These are phyloP conservation scores for Augochlora pura DNA, from an alignment of 1,140 invertebrate genomes.

Conservation along the genomic window DNA sequence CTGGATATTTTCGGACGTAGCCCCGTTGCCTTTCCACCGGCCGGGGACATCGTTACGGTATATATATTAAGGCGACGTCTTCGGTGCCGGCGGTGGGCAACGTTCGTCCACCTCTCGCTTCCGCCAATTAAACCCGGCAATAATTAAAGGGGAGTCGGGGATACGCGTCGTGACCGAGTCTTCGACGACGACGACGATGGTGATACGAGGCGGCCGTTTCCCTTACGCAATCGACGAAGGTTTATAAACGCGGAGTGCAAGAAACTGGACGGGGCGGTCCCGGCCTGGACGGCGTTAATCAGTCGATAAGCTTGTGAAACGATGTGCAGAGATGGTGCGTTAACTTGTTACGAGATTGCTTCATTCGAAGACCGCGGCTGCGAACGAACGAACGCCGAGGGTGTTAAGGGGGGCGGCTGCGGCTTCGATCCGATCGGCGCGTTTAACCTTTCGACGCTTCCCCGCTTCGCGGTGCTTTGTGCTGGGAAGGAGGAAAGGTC, in stretches of 20 bases:
- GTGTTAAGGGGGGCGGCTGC: neutral
- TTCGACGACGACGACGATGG: neutral
- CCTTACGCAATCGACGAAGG: constrained; percentile 1
- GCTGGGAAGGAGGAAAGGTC: no score
- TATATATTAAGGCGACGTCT: constrained; percentile 21
- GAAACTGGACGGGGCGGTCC: neutral
- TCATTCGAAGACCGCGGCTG: neutral
- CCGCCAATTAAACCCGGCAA: constrained; percentile 26
- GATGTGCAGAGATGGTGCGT: neutral
- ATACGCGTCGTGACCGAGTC: neutral
- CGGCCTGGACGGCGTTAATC: neutral
- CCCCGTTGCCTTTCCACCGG: no score
- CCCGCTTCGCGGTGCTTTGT: no score
- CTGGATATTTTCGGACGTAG: neutral
- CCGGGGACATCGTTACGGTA: constrained; percentile 7
- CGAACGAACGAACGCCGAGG: neutral
- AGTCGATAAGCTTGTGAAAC: constrained; percentile 2
- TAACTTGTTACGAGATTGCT: constrained; percentile 1
- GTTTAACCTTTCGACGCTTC: no score
- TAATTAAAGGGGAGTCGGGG: constrained; percentile 2
- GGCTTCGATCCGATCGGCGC: neutral
- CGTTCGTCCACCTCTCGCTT: neutral
- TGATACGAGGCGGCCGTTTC: neutral
- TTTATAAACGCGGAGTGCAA: neutral
- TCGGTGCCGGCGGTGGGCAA: no score